Evolutionary conservation across 2,113 vertebrate species (phyloP).

Genomic region (Strix uralensis): DNA sequence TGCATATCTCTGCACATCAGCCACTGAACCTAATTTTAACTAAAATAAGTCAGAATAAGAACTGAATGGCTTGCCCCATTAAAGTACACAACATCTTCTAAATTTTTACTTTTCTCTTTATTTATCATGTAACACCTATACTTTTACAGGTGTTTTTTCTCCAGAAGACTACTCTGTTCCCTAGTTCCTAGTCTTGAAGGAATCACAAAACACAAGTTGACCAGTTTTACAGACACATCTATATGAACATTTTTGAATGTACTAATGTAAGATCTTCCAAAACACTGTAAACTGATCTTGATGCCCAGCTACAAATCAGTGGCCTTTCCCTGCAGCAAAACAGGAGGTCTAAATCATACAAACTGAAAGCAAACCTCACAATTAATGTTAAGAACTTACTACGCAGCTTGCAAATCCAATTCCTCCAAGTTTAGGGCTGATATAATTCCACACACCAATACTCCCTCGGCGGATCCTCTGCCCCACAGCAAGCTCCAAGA

Average conservation of each 20-base stretch:
- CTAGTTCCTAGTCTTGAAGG: neutral
- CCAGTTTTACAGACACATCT: neutral
- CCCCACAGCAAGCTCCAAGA: slow-evolving; percentile 94
- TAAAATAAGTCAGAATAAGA: neutral
- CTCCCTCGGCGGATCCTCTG: slow-evolving; percentile 94
- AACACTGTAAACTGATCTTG: neutral
- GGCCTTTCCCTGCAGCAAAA: neutral
- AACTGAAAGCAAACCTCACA: neutral
- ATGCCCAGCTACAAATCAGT: neutral
- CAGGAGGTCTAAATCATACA: neutral
- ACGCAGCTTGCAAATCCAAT: slow-evolving; percentile 96
- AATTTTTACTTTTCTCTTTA: neutral
- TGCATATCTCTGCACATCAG: neutral
- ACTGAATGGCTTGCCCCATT: neutral
- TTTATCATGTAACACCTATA: neutral
- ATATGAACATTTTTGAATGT: neutral
- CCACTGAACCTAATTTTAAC: neutral
- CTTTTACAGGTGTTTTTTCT: neutral
- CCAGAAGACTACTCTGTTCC: neutral
- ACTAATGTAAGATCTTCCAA: neutral
- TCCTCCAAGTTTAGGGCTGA: slow-evolving; percentile 93
- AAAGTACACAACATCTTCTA: neutral
- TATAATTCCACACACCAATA: slow-evolving; percentile 98
- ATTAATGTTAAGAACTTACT: slow-evolving; percentile 76
- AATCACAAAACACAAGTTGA: neutral